A percentile compares a stretch with the other conserved stretches of the same genome.
phyloP scores from a whole-genome alignment of 2,888 invertebrate species.

The Caenorhabditis auriculariae region DNA sequence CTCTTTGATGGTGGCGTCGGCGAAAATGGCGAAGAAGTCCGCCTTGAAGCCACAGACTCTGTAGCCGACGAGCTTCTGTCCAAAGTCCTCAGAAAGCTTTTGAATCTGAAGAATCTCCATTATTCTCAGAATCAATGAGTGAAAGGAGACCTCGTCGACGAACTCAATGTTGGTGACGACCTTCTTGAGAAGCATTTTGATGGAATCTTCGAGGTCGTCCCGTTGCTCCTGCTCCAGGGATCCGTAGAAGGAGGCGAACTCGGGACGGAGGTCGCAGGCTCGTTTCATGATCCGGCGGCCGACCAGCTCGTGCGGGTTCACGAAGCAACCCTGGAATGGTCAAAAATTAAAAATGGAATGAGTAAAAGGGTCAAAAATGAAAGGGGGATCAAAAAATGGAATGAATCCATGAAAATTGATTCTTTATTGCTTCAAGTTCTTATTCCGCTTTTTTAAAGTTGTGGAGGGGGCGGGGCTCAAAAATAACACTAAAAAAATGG shows the following conservation, averaged over 20 bases:
- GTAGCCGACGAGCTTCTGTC: slow-evolving; percentile 30
- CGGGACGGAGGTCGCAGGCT: slow-evolving; percentile 33
- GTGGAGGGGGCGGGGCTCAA: too few species aligned
- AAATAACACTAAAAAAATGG: too few species aligned
- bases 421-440: too few species aligned
- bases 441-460: too few species aligned
- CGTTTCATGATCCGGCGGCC: slow-evolving; percentile 51
- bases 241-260: slow-evolving; percentile 33
- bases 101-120: slow-evolving; percentile 44
- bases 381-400: too few species aligned
- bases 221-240: slow-evolving; percentile 31
- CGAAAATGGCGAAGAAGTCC: slow-evolving; percentile 42
- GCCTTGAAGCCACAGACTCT: slow-evolving; percentile 39
- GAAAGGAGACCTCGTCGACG: slow-evolving; percentile 41
- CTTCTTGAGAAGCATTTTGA: slow-evolving; percentile 53
- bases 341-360: too few species aligned
- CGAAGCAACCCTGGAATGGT: slow-evolving; percentile 45
- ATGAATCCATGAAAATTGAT: too few species aligned
- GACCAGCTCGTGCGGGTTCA: slow-evolving; percentile 53
- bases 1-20: slow-evolving; percentile 50
- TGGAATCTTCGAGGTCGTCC: slow-evolving; percentile 50
- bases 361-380: too few species aligned
- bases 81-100: slow-evolving; percentile 38
- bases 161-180: slow-evolving; percentile 50
- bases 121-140: neutral